Conservation (phyloP, 1,140 invertebrate species). For the Phocides pigmalion region DNA sequence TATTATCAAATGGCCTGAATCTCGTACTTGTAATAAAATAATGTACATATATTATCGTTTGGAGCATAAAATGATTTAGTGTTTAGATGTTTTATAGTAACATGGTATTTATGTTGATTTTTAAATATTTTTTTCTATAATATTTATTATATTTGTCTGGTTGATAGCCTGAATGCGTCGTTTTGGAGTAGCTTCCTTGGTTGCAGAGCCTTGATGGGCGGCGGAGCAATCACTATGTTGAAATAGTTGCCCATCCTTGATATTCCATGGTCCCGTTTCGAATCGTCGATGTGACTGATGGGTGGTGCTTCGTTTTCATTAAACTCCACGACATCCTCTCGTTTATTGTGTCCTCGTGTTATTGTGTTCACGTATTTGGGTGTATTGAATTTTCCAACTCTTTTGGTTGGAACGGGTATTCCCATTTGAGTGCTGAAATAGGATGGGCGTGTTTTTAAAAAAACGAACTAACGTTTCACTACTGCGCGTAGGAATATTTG, state of each 20-base stretch:
- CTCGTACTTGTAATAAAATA: no score
- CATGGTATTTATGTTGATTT: no score
- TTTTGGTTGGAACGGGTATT: slow-evolving; percentile 68
- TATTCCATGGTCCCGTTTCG: slow-evolving; percentile 57
- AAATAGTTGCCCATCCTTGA: slow-evolving; percentile 78
- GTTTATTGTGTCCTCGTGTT: slow-evolving; percentile 44
- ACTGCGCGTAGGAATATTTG: not conserved
- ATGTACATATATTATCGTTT: no score
- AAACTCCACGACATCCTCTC: slow-evolving; percentile 49
- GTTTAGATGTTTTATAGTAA: no score
- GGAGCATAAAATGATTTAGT: no score
- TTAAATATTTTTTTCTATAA: no score
- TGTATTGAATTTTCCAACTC: slow-evolving; percentile 40
- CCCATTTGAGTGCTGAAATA: slow-evolving; percentile 77
- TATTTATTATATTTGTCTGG: slow-evolving; percentile 41
- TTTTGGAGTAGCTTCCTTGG: slow-evolving; percentile 61
- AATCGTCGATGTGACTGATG: slow-evolving; percentile 49
- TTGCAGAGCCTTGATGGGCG: slow-evolving; percentile 69
- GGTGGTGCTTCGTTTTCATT: slow-evolving; percentile 44
- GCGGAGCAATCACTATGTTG: slow-evolving; percentile 77
- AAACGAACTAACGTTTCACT: slow-evolving; percentile 1
- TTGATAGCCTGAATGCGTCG: slow-evolving; percentile 43
- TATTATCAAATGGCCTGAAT: no score
- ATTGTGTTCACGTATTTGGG: slow-evolving; percentile 42
- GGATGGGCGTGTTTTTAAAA: slow-evolving; percentile 11